phyloP scores from a whole-genome alignment of 2,888 invertebrate species.

The Eristalis tenax region DNA sequence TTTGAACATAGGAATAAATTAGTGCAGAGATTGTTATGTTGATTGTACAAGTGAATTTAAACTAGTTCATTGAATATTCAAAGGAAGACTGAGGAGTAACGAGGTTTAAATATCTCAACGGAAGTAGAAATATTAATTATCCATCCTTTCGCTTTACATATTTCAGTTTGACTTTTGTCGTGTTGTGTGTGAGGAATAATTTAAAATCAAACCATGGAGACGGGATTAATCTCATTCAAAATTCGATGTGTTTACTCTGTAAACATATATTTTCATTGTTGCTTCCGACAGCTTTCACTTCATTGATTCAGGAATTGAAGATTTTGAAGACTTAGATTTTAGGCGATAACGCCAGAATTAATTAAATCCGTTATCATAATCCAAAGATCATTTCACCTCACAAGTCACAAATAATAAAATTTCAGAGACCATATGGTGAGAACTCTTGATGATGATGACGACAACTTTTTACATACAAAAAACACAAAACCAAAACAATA shows the following conservation, averaged over 20 bases:
- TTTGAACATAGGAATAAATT: too few species aligned
- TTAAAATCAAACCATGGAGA: too few species aligned
- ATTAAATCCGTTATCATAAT: neutral
- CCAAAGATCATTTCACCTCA: neutral
- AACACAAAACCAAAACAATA: conserved; percentile 49
- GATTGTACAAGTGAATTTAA: neutral
- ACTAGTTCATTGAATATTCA: neutral
- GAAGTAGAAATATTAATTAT: too few species aligned
- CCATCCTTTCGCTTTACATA: too few species aligned
- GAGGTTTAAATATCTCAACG: neutral
- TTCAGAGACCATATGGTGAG: neutral
- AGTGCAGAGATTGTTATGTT: neutral
- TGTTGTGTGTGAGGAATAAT: too few species aligned
- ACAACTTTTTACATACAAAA: conserved; percentile 1
- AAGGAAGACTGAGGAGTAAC: neutral
- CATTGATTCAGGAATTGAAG: neutral
- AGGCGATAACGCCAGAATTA: neutral
- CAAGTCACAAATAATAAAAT: conserved; percentile 1
- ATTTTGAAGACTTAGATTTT: neutral
- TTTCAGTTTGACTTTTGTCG: too few species aligned
- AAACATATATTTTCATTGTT: too few species aligned
- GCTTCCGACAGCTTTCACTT: too few species aligned
- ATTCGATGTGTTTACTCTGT: too few species aligned
- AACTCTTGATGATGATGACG: conserved; percentile 5
- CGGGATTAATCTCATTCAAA: too few species aligned